Evolutionary conservation across 2,113 vertebrate species (phyloP), one percentile per base, ranked within the genome.

Genomic region (Elephas maximus): DNA sequence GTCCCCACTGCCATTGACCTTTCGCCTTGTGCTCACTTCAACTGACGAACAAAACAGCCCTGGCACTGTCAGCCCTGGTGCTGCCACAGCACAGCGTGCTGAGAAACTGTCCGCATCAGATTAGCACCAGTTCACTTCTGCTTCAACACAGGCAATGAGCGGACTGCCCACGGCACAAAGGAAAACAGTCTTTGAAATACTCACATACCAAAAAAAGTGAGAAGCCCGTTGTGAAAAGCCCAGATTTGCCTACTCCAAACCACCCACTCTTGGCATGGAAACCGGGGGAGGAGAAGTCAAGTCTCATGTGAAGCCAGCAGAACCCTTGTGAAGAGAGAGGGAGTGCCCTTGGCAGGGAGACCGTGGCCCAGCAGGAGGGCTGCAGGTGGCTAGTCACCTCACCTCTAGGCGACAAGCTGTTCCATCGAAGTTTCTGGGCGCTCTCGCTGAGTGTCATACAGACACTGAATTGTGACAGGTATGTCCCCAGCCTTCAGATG

Each of bases 341-440:
- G 6, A 1, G 0, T 9, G 28, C 18, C 18, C 71, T 65, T 0
- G 0, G 71, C 14, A 17, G 41, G n/a, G 24, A 24, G 21, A 11
- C 10, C 1, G 11, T 7, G 6, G 73, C n/a, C 37, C 65, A 69
- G 28, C 6, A 3, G 28, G 2, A 14, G 8, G 23, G 8, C 20
- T n/a, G 30, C 30, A 2, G 8, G 26, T 4, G 74, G 45, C 14
- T 44, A 37, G 23, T 48, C 1, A 14, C 2, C 2, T 20, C 6
- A 12, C 57, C 21, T 33, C 8, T 81, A 30, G 21, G 60, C 24
- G 9, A 6, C 26, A 0, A 1, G 57, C 51, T 69, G 67, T 33
- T 8, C n/a, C 48, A 6, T 57, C 30, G 14, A 2, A 18, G 6
- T 21, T 51, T 37, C 69, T 17, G 17, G 28, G 74, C 15, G 84